Base-by-base conservation (phyloP, 2,888 invertebrate species). In the Drosophila pseudotakahashii region DNA sequence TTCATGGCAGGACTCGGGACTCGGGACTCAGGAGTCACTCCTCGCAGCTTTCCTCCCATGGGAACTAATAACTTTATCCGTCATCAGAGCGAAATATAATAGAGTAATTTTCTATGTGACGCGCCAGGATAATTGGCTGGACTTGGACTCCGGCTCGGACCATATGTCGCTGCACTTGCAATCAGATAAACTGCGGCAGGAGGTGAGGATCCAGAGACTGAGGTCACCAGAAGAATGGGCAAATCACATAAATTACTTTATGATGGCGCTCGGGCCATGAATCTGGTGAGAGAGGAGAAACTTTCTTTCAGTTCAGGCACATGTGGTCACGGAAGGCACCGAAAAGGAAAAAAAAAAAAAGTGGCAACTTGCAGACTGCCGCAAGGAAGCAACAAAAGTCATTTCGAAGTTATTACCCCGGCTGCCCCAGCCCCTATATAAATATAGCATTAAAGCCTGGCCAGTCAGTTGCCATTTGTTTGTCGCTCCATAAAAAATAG, bases 161-260 rank as follows among this genome's bases (percentile, higher is more conserved):
- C 82, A 88, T 82, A 82, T 82, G 82, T 73, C 58, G 70, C 88
- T 85, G 82, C 79, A 82, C 79, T 76, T 77, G 88, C 88, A 82
- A 82, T 82, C 78, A 52, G 74, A 76, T 69, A 58, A 50, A 73
- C 52, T 60, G 60, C 55, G 54, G 66, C 55, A 53, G 30, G 54
- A 45, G 50, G 32, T 41, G 26, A 30, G 7, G 11, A 34, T 11
- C 34, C 34, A 16, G 16, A 14, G 32, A 26, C 34, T 7, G 52
- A 41, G 52, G 53, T 51, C 54, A 64, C 36, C 66, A 67, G 45
- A 66, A 66, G 64, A 42, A 63, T 41, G 59, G 52, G 64, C 51
- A 80, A 83, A 84, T 83, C 87, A 84, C 89, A 84, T 84, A 84
- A 88, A 84, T 84, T 86, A 88, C 87, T 81, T 84, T 84, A 88